A percentile compares a stretch with the other conserved stretches of the same genome.
Conservation (phyloP, 2,113 vertebrate genomes). For the Mesembrinibis cayennensis region DNA sequence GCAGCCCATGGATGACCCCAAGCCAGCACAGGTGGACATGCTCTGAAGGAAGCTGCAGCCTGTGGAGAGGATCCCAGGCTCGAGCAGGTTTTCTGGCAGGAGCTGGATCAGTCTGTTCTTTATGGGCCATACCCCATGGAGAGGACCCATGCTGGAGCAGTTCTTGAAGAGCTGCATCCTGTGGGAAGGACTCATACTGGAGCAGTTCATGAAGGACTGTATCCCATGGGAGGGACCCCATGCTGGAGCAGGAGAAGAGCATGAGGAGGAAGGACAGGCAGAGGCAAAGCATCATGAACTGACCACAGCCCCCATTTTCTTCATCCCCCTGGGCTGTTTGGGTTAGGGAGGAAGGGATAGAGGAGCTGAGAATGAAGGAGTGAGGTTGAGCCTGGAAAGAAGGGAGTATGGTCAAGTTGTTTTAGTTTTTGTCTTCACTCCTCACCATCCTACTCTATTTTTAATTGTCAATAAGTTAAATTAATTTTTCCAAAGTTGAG, state of each 20-base stretch:
- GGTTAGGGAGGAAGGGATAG: neutral
- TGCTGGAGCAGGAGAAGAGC: neutral
- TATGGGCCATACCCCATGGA: neutral
- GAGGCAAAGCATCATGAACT: accelerated
- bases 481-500: neutral
- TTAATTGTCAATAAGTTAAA: neutral
- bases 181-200: neutral
- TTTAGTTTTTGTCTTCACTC: neutral
- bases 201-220: neutral
- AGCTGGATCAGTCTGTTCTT: neutral
- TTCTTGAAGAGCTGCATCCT: neutral
- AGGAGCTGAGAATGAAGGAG: neutral
- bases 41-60: neutral
- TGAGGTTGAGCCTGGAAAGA: neutral
- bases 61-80: neutral
- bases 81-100: neutral
- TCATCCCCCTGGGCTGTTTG: neutral
- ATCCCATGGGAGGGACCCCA: neutral
- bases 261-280: neutral
- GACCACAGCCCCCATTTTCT: neutral
- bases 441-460: neutral
- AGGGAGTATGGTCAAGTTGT: accelerated
- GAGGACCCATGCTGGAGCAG: neutral
- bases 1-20: neutral
- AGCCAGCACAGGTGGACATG: accelerated